Percentiles rank a stretch among this genome's conserved stretches.
These are phyloP conservation scores for Hydriomena furcata DNA, from an alignment of 2,888 invertebrate genomes.

Conservation along the genomic window DNA sequence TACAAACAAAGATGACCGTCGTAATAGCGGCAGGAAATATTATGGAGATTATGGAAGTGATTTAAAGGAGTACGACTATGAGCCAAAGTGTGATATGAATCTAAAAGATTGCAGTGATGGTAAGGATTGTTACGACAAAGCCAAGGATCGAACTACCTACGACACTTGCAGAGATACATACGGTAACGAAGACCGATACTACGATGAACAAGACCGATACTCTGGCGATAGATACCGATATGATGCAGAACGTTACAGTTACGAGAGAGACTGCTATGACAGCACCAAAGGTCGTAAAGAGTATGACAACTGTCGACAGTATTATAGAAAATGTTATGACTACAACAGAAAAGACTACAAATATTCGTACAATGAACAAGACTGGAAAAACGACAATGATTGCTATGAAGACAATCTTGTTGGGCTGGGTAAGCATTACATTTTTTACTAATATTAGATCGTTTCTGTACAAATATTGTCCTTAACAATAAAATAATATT, in stretches of 20 bases:
- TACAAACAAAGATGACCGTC: not conserved
- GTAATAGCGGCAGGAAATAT: not conserved
- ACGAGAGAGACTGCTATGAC: conserved; percentile 14
- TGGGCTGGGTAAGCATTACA: conserved; percentile 15
- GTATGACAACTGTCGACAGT: conserved; percentile 10
- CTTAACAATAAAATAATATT: too few species aligned
- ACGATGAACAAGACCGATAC: conserved; percentile 16
- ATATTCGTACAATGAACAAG: not conserved
- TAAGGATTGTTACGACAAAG: conserved; percentile 22
- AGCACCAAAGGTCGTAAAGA: conserved; percentile 6
- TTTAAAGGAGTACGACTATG: conserved; percentile 13
- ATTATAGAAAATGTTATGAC: conserved; percentile 10
- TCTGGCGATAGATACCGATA: conserved; percentile 7
- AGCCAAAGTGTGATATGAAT: conserved; percentile 15
- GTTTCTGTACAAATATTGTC: too few species aligned
- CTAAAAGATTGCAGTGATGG: conserved; percentile 18
- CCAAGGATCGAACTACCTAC: conserved; percentile 9
- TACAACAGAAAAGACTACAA: conserved; percentile 8
- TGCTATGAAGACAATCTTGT: conserved; percentile 6
- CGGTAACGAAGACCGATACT: conserved; percentile 19
- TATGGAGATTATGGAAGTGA: conserved; percentile 3
- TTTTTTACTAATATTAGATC: too few species aligned
- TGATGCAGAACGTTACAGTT: conserved; percentile 1
- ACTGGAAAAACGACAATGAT: not conserved
- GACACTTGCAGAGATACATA: conserved; percentile 18